Evolutionary conservation across 2,888 invertebrate species (phyloP).

Genomic region (Cacoxenus indagator): DNA sequence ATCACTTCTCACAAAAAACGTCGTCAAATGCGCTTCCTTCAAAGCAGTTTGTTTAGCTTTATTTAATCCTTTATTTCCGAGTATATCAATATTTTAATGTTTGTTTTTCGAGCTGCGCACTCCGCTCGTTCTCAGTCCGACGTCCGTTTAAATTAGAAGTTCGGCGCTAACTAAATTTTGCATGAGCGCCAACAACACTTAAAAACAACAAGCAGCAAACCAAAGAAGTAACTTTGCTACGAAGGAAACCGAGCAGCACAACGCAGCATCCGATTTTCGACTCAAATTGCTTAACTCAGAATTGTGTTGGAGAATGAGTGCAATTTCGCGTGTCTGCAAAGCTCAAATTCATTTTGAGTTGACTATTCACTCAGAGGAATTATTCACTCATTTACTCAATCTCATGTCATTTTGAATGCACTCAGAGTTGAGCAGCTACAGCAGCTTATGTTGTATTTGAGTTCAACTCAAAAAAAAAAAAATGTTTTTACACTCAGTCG

Average conservation of each 20-base stretch:
- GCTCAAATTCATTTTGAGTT: neutral
- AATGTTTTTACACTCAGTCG: no score
- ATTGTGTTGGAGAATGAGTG: neutral
- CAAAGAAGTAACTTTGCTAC: neutral
- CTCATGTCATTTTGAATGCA: no score
- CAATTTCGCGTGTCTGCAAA: neutral
- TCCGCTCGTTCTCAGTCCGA: conserved; percentile 30
- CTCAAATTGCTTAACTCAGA: neutral
- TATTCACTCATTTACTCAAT: no score
- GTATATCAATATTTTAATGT: neutral
- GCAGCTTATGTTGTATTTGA: no score
- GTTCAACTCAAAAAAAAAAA: neutral
- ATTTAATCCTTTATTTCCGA: no score
- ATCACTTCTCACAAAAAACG: neutral
- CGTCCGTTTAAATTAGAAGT: conserved; percentile 68
- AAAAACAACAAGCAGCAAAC: conserved; percentile 37
- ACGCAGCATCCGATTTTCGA: neutral
- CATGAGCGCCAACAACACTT: conserved; percentile 36
- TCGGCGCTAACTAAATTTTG: conserved; percentile 65
- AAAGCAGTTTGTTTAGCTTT: no score
- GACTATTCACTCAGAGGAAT: no score
- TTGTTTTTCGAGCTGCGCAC: conserved; percentile 23
- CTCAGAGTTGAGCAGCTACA: no score
- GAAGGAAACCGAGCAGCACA: conserved; percentile 27
- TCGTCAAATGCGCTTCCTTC: no score